Base-by-base conservation (phyloP, 2,888 invertebrate genomes). In the Pyralis farinalis region DNA sequence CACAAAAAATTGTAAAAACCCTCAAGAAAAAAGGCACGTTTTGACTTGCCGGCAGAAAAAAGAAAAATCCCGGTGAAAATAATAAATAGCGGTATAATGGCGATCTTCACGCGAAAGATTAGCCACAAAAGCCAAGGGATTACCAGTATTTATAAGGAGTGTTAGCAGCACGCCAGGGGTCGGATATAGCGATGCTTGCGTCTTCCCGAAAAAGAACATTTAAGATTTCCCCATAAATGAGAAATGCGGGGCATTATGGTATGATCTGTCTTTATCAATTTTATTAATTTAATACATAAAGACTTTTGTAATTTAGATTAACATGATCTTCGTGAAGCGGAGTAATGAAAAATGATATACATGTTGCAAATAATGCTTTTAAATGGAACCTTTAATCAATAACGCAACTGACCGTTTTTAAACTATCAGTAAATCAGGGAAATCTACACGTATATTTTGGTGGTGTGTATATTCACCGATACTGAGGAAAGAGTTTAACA, bases 61-160 rank as follows among this genome's bases (percentile, higher is more conserved):
- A 67, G 74, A 74, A 83, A 81, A 84, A 77, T 76, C 66, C 65
- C 72, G 63, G 70, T 68, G 63, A 68, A 81, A 85, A 84, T 85
- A 84, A 87, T 84, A 86, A 87, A 88, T 85, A 79, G 82, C 77
- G 71, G 82, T 77, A 78, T 85, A 85, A 87, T 83, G 75, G 80
- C 78, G 82, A 85, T 84, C 81, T 87, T 76, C 81, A 82, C 83
- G 85, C 80, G 72, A 82, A 85, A 84, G 87, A 87, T 88, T 88
- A 88, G 86, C 83, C 76, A 77, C 82, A 79, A 79, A 85, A 86
- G 85, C 85, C 76, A 70, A 66, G 63, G 79, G 83, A 80, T 87
- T 87, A 84, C 76, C 75, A 87, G 84, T 88, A 85, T 87, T 86
- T 87, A 85, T 86, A 87, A 84, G 82, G 71, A 82, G 81, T 72